Conservation (phyloP, 92 coral and sea anemone species). For the Epizoanthus scotinus region DNA sequence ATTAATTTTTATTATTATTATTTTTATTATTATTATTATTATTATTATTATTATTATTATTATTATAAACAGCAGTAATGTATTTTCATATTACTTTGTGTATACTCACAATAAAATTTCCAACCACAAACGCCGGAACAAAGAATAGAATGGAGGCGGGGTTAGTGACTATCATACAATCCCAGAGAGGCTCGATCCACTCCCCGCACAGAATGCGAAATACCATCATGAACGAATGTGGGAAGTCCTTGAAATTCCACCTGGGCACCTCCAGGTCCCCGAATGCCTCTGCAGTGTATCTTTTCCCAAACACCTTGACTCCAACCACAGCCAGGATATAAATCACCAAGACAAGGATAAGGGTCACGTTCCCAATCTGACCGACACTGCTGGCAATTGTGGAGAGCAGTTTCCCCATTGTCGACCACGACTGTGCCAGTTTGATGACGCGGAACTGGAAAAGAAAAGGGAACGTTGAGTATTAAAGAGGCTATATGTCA, state of each 20-base stretch:
- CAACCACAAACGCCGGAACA: constrained; percentile 92
- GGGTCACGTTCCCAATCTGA: constrained; percentile 89
- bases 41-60: no score
- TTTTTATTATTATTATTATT: no score
- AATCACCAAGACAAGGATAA: constrained; percentile 81
- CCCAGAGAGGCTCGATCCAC: constrained; percentile 99
- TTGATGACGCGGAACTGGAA: constrained; percentile 82
- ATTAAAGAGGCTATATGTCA: no score
- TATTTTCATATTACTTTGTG: no score
- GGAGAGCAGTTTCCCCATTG: constrained; percentile 85
- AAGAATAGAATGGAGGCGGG: constrained; percentile 84
- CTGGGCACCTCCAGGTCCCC: constrained; percentile 83
- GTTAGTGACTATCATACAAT: constrained; percentile 92
- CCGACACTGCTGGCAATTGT: constrained; percentile 91
- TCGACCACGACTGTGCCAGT: constrained; percentile 94
- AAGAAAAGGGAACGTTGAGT: neutral
- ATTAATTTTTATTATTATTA: no score
- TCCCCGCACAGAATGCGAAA: constrained; percentile 96
- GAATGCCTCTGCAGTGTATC: constrained; percentile 74
- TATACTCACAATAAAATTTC: constrained; percentile 91
- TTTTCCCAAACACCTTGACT: constrained; percentile 79
- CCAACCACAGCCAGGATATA: constrained; percentile 95
- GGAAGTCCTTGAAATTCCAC: constrained; percentile 94
- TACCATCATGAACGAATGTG: constrained; percentile 97
- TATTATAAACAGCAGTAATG: no score